Conservation (phyloP, 2,888 invertebrate genomes). For the Xylocampa areola region DNA sequence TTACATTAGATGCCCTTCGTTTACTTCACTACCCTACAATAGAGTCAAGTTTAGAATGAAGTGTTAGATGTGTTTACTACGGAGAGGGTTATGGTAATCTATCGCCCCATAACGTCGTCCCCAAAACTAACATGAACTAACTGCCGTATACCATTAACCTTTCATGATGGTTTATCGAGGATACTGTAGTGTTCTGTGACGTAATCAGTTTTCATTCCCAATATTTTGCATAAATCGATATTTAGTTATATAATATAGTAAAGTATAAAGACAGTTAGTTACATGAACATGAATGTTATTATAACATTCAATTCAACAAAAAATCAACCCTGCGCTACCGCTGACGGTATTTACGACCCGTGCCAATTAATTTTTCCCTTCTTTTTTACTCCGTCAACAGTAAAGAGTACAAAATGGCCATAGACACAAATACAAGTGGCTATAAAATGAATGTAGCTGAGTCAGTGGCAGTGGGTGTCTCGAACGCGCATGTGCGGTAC, state of each 20-base stretch:
- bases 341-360: conserved; percentile 71
- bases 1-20: conserved; percentile 42
- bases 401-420: conserved; percentile 86
- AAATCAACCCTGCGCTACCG: conserved; percentile 67
- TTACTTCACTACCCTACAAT: conserved; percentile 36
- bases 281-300: conserved; percentile 47
- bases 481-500: conserved; percentile 89
- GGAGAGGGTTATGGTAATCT: conserved; percentile 52
- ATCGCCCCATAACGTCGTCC: conserved; percentile 42
- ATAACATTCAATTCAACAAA: conserved; percentile 60
- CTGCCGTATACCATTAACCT: conserved; percentile 51
- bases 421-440: conserved; percentile 89
- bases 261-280: conserved; percentile 8
- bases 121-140: conserved; percentile 54
- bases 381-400: conserved; percentile 81
- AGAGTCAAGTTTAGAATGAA: conserved; percentile 44
- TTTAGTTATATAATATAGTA: not conserved
- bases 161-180: conserved; percentile 49
- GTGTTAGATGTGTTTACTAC: conserved; percentile 48
- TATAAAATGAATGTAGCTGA: conserved; percentile 89
- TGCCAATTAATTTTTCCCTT: conserved; percentile 78
- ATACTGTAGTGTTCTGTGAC: conserved; percentile 12
- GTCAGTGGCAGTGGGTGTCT: conserved; percentile 79
- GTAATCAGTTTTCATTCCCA: conserved; percentile 7
- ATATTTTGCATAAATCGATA: not conserved